A percentile compares a stretch with the other conserved stretches of the same genome.
These are phyloP conservation scores for Irena cyanogastra DNA, from an alignment of 2,113 vertebrate species.

Conservation along the genomic window DNA sequence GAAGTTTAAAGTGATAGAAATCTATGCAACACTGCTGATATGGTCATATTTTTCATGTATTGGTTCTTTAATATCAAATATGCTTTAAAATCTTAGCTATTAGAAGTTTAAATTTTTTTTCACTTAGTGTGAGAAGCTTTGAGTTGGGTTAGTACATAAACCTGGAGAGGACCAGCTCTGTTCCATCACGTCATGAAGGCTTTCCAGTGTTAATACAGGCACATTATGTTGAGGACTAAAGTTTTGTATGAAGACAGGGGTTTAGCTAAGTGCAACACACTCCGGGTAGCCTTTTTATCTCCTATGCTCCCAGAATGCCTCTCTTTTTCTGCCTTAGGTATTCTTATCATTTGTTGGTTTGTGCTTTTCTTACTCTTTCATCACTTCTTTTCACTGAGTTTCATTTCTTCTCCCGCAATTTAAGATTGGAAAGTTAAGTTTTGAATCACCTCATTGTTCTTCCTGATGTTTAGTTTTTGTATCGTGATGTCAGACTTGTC, in stretches of 20 bases:
- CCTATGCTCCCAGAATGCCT: background rate
- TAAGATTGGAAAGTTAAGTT: background rate
- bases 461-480: background rate
- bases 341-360: background rate
- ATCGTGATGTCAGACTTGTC: background rate
- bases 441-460: background rate
- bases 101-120: background rate
- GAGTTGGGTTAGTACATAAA: background rate
- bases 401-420: background rate
- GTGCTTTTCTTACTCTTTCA: background rate
- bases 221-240: background rate
- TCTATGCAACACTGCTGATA: background rate
- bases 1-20: background rate
- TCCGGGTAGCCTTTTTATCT: background rate
- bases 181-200: background rate
- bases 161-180: background rate
- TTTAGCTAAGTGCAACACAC: background rate
- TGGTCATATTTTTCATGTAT: background rate
- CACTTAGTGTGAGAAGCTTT: background rate
- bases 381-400: background rate
- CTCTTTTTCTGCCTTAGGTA: background rate
- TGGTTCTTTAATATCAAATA: background rate
- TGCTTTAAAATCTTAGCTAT: background rate
- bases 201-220: background rate
- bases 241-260: background rate